These are phyloP conservation scores for Leptinotarsa juncta DNA, from an alignment of 2,888 invertebrate genomes.

Conservation along the genomic window DNA sequence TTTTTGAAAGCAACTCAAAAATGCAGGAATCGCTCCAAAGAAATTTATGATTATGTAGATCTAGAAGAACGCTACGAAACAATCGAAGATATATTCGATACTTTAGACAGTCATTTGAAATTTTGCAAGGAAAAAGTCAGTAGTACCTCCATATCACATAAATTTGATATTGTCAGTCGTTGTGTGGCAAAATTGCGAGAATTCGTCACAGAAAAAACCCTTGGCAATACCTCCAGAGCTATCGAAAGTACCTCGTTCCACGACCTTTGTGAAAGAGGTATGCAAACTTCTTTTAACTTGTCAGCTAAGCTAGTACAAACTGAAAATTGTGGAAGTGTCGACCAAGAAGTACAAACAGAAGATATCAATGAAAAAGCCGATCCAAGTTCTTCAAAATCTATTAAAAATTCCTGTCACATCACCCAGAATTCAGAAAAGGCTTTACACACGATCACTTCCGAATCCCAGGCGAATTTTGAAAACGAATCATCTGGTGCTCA, in stretches of 20 bases:
- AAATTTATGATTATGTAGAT: background rate
- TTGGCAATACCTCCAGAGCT: background rate
- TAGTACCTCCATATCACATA: background rate
- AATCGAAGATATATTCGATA: background rate
- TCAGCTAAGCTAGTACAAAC: background rate
- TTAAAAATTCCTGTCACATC: background rate
- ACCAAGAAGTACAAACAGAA: constrained; percentile 16
- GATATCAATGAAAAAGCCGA: constrained; percentile 3
- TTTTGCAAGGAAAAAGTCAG: background rate
- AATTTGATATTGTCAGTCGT: background rate
- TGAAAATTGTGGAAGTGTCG: background rate
- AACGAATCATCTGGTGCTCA: background rate
- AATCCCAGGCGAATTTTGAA: background rate
- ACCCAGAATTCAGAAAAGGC: constrained; percentile 18
- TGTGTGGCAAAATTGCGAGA: background rate
- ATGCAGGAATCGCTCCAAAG: background rate
- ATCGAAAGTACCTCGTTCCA: background rate
- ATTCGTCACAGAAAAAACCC: background rate
- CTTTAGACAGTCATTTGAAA: too few species aligned
- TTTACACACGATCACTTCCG: background rate
- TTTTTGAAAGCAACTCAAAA: constrained; percentile 2
- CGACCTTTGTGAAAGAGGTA: background rate
- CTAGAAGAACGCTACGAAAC: constrained; percentile 1
- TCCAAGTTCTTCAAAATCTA: background rate
- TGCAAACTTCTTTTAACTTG: background rate